Base-by-base conservation (phyloP, 2,797 vertebrate genomes). In the Sebastes paucispinis region DNA sequence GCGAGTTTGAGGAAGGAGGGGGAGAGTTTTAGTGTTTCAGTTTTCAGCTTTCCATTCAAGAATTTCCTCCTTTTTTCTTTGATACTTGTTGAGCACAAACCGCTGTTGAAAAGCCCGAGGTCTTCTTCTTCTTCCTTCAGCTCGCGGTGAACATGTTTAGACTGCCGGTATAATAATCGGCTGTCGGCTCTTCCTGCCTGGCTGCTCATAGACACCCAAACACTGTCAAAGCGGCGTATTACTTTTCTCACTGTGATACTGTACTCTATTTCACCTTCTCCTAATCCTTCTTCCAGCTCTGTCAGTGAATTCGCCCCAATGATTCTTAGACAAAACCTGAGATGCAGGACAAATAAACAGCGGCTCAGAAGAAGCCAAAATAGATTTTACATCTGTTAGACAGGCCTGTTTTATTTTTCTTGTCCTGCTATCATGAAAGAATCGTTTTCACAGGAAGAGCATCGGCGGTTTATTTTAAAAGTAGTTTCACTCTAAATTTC, bases 311-410 rank as follows among this genome's bases (percentile, higher is more conserved):
- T 59, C 60, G 34, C 20, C 69, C 16, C 27, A 84, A 70, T 68
- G 78, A 75, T 88, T 91, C 85, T 82, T 75, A 93, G 89, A 87
- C 87, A 91, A 92, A 94, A 94, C 89, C 74, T 81, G 88, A 93
- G 89, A 91, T 82, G 77, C 82, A 85, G 87, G 27, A 76, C 91
- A 91, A 95, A 94, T 91, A 95, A 94, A 92, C 90, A 82, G 20
- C 16, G 66, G 81, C 72, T 69, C 71, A 75, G 81, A 88, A 83
- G 62, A 82, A 70, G 62, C 79, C 24, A 47, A 66, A 87, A 91
- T 93, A 69, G 88, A 77, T 93, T 91, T 91, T 68, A 92, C 94
- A 94, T 94, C 92, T 94, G 91, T 80, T 73, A 24, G 47, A 36
- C 50, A 31, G 67, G 11, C 8, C 29, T 77, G 71, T 88, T 92